Conservation (phyloP, 1,140 invertebrate genomes). For the Littorina saxatilis region DNA sequence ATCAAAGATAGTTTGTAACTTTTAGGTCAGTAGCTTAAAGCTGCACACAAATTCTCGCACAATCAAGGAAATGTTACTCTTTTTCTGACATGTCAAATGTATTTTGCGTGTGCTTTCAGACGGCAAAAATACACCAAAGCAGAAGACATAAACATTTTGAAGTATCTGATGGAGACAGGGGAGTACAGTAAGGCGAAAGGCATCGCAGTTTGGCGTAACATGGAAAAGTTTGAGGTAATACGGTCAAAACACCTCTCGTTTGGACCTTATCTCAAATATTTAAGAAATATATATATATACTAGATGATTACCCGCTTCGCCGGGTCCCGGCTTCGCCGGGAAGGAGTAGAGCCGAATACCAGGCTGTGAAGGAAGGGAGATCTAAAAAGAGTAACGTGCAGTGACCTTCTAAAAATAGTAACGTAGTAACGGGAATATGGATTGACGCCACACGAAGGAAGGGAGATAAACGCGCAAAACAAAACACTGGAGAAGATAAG, state of each 20-base stretch:
- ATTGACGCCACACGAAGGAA: too few relatives aligned
- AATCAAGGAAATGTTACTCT: neutral
- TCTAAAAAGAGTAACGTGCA: too few relatives aligned
- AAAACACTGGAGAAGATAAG: too few relatives aligned
- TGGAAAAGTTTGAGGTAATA: constrained; percentile 39
- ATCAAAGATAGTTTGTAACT: neutral
- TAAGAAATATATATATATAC: too few relatives aligned
- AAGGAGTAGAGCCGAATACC: too few relatives aligned
- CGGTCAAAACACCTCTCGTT: neutral
- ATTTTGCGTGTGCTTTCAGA: constrained; percentile 17
- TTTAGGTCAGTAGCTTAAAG: too few relatives aligned
- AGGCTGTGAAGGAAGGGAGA: too few relatives aligned
- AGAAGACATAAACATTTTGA: constrained; percentile 46
- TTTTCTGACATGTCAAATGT: neutral
- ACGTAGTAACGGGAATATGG: too few relatives aligned
- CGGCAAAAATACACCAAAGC: constrained; percentile 34
- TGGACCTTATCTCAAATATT: neutral
- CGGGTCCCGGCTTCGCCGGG: too few relatives aligned
- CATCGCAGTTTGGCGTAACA: constrained; percentile 39
- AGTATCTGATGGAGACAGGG: constrained; percentile 37
- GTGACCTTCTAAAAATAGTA: too few relatives aligned
- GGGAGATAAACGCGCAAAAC: too few relatives aligned
- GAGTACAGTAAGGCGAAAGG: constrained; percentile 26
- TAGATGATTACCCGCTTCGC: too few relatives aligned
- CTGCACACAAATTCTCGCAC: neutral